phyloP scores from a whole-genome alignment of 2,888 invertebrate species.

The Eubasilissa splendida region DNA sequence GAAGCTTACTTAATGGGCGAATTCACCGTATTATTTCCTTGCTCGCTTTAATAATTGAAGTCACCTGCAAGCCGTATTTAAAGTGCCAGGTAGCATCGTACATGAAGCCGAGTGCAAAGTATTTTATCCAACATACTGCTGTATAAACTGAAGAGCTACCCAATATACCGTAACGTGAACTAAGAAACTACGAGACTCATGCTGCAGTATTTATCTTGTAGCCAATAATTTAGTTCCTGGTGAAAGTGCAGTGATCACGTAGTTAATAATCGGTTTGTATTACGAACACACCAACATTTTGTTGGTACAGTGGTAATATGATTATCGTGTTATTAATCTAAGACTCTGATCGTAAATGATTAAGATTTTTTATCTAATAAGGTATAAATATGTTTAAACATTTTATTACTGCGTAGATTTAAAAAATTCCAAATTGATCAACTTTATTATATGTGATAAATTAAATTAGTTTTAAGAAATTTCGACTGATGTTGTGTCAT shows the following conservation, averaged over 20 bases:
- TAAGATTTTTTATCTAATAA: too few relatives aligned
- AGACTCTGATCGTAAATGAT: too few relatives aligned
- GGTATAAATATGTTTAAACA: too few relatives aligned
- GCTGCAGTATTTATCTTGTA: constrained; percentile 9
- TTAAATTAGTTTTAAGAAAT: not conserved
- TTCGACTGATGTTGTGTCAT: not conserved
- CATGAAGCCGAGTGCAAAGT: constrained; percentile 15
- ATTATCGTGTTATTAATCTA: too few relatives aligned
- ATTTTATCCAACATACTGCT: constrained; percentile 8
- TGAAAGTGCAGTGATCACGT: constrained; percentile 5
- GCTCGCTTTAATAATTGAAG: constrained; percentile 51
- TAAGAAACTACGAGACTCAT: constrained; percentile 2
- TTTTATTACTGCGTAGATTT: too few relatives aligned
- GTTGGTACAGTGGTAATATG: too few relatives aligned
- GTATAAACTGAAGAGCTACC: not conserved
- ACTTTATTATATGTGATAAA: not conserved
- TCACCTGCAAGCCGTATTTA: constrained; percentile 29
- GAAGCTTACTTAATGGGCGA: constrained; percentile 47
- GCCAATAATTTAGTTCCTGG: constrained; percentile 10
- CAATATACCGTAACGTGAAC: too few relatives aligned
- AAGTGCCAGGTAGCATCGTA: constrained; percentile 20
- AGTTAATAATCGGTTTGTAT: not conserved
- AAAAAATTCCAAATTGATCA: not conserved
- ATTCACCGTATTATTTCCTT: constrained; percentile 50
- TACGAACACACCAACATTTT: too few relatives aligned